These are phyloP conservation scores for Eulimnadia texana DNA, from an alignment of 1,140 invertebrate species.

Conservation along the genomic window DNA sequence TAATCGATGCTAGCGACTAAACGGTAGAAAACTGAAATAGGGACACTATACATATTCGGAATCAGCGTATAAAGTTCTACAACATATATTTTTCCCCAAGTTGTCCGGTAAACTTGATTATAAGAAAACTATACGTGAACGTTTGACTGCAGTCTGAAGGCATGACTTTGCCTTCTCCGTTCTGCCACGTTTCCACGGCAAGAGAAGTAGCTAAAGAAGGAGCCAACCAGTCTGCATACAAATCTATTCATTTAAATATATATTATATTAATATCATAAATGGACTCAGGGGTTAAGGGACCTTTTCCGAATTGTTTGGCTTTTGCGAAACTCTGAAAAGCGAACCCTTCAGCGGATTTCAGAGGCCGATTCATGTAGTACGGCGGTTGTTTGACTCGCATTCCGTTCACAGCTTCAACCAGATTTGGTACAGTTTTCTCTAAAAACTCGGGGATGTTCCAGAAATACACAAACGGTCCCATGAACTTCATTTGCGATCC, in stretches of 20 bases:
- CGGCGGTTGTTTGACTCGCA: slow-evolving; percentile 42
- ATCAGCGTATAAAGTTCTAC: background rate
- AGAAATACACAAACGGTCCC: slow-evolving; percentile 49
- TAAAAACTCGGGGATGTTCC: slow-evolving; percentile 38
- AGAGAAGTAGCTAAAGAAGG: slow-evolving; percentile 50
- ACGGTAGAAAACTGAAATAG: background rate
- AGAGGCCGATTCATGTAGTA: slow-evolving; percentile 43
- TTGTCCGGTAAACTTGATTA: background rate
- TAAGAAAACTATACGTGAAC: slow-evolving; percentile 23
- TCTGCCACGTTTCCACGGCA: slow-evolving; percentile 73
- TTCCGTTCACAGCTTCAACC: slow-evolving; percentile 41
- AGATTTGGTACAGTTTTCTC: slow-evolving; percentile 39
- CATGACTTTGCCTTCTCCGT: slow-evolving; percentile 50
- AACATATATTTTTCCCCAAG: too few relatives aligned
- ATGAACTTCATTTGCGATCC: slow-evolving; percentile 53
- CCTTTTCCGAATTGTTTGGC: slow-evolving; percentile 46
- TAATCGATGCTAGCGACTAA: too few relatives aligned
- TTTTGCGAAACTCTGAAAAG: slow-evolving; percentile 67
- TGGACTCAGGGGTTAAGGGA: background rate
- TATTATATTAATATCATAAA: background rate
- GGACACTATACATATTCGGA: background rate
- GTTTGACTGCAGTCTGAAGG: slow-evolving; percentile 45
- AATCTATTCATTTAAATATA: slow-evolving; percentile 36
- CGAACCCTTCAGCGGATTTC: slow-evolving; percentile 36
- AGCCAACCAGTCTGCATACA: slow-evolving; percentile 70